Conservation (phyloP, 2,888 invertebrate genomes). For the Bombylius discolor region DNA sequence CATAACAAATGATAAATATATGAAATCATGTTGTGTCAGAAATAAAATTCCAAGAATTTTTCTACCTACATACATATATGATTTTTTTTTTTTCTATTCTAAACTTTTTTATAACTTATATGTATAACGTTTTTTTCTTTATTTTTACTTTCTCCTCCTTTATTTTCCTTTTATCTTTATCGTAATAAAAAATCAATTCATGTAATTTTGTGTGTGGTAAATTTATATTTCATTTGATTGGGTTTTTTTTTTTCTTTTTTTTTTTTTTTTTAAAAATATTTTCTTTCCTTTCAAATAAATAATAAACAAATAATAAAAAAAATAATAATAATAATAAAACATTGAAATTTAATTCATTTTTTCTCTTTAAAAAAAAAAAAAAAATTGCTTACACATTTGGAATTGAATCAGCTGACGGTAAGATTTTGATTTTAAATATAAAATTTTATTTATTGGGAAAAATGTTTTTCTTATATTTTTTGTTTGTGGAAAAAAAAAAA, state of each 20-base stretch:
- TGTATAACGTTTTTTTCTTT: too few relatives aligned
- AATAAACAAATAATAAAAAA: background rate
- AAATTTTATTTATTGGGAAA: background rate
- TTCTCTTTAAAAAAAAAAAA: background rate
- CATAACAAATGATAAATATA: too few relatives aligned
- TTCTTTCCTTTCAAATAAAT: background rate
- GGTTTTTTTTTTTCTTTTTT: background rate
- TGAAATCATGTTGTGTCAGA: too few relatives aligned
- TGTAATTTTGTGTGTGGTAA: too few relatives aligned
- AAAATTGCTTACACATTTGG: conserved; percentile 10
- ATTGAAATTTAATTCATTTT: conserved; percentile 4
- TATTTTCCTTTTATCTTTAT: too few relatives aligned
- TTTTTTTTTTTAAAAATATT: background rate
- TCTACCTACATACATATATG: too few relatives aligned
- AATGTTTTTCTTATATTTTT: background rate
- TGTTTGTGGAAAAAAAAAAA: background rate
- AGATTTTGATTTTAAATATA: background rate
- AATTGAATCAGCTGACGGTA: conserved; percentile 10
- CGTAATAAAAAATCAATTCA: too few relatives aligned
- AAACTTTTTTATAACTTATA: too few relatives aligned
- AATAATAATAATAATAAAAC: background rate
- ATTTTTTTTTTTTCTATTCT: too few relatives aligned
- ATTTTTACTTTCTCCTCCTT: too few relatives aligned
- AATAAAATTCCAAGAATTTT: too few relatives aligned
- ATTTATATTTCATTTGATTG: too few relatives aligned